These are phyloP conservation scores for Drosophila yakuba DNA, from an alignment of 1,140 invertebrate species.

Conservation along the genomic window DNA sequence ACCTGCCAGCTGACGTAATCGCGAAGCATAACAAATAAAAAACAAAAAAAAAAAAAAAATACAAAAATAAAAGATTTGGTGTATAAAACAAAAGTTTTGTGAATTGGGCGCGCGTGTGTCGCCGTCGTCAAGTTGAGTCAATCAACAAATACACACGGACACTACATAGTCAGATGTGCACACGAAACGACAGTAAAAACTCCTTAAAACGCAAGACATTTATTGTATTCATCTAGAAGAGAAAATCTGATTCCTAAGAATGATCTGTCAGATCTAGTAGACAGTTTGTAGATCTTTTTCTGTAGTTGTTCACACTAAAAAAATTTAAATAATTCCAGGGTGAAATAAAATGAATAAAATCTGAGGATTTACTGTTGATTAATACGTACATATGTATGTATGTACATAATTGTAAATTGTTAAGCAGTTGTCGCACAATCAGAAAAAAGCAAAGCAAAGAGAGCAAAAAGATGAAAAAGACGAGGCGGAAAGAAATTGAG, in stretches of 20 bases:
- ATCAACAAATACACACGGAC: constrained; percentile 44
- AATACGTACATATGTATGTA: constrained; percentile 3
- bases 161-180: constrained; percentile 24
- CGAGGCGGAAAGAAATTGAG: background rate
- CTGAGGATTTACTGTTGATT: constrained; percentile 6
- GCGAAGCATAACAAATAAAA: constrained; percentile 59
- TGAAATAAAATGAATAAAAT: too few relatives aligned
- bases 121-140: constrained; percentile 64
- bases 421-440: constrained; percentile 52
- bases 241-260: too few relatives aligned
- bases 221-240: too few relatives aligned
- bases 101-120: constrained; percentile 53
- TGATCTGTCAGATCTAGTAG: too few relatives aligned
- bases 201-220: background rate
- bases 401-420: constrained; percentile 48
- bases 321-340: too few relatives aligned
- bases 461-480: constrained; percentile 9
- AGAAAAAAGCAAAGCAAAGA: constrained; percentile 15
- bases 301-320: too few relatives aligned
- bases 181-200: constrained; percentile 17
- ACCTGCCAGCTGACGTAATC: constrained; percentile 71
- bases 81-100: constrained; percentile 65
- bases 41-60: background rate
- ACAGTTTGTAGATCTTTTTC: too few relatives aligned
- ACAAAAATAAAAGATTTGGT: constrained; percentile 37